phyloP scores from a whole-genome alignment of 2,797 vertebrate species.

The Eleutherodactylus coqui region DNA sequence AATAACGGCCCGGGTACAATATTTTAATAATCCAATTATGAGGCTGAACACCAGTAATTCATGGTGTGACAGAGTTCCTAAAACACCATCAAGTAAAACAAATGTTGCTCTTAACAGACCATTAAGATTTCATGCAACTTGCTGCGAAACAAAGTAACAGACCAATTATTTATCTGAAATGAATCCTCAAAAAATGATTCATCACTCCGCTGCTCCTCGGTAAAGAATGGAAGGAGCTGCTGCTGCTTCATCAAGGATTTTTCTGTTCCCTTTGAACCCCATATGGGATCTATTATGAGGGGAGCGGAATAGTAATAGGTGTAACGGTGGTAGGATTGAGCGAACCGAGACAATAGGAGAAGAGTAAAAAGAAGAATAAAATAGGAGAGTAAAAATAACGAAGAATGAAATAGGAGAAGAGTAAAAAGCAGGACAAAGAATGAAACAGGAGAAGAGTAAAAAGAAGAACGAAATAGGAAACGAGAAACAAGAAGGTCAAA shows the following conservation, averaged over 20 bases:
- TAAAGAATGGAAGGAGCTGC: neutral
- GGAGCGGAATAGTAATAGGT: neutral
- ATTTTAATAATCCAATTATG: constrained; percentile 60
- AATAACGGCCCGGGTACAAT: constrained; percentile 32
- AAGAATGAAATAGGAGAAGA: too few relatives aligned
- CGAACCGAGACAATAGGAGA: too few relatives aligned
- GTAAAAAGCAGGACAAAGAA: too few relatives aligned
- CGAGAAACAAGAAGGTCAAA: too few relatives aligned
- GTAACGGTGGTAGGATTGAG: too few relatives aligned
- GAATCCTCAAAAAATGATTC: constrained; percentile 62
- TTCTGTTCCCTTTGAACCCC: neutral
- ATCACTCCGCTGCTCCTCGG: constrained; percentile 9
- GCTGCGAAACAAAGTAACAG: constrained; percentile 61
- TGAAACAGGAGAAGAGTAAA: too few relatives aligned
- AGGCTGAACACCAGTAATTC: constrained; percentile 64
- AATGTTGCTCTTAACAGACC: constrained; percentile 66
- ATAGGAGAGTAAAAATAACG: too few relatives aligned
- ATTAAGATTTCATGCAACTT: constrained; percentile 68
- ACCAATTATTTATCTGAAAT: constrained; percentile 64
- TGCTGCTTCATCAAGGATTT: neutral
- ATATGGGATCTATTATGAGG: neutral
- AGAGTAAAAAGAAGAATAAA: too few relatives aligned
- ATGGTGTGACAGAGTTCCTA: constrained; percentile 58
- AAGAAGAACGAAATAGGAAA: too few relatives aligned
- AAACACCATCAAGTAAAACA: constrained; percentile 60